A percentile compares a stretch with the other conserved stretches of the same genome.
Evolutionary conservation across 2,888 invertebrate species (phyloP).

Genomic region (Nymphalis polychloros): DNA sequence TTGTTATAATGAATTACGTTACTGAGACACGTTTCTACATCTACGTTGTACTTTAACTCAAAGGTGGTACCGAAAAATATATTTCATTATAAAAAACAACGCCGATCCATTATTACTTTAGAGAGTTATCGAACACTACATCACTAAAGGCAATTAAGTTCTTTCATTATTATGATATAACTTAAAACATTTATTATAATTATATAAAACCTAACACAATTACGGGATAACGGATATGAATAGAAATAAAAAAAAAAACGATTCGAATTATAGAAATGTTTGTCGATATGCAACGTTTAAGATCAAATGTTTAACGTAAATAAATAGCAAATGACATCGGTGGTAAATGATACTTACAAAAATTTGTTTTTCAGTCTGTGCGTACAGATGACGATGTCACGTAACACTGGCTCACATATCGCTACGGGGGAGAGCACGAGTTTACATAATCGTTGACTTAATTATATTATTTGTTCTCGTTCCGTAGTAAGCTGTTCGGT

Average conservation of each 20-base stretch:
- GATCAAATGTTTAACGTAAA: constrained; percentile 62
- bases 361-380: constrained; percentile 61
- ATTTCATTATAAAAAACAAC: constrained; percentile 67
- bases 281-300: constrained; percentile 81
- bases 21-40: constrained; percentile 72
- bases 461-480: constrained; percentile 62
- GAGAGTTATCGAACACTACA: constrained; percentile 68
- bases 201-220: constrained; percentile 69
- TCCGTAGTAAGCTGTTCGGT: constrained; percentile 6
- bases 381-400: constrained; percentile 56
- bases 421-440: constrained; percentile 28
- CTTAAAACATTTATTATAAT: constrained; percentile 58
- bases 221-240: constrained; percentile 72
- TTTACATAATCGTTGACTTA: constrained; percentile 56
- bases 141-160: constrained; percentile 69
- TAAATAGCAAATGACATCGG: constrained; percentile 74
- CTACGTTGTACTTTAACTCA: constrained; percentile 81
- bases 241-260: constrained; percentile 62
- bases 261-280: constrained; percentile 76
- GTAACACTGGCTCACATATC: constrained; percentile 43
- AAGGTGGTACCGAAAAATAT: constrained; percentile 80
- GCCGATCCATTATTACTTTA: constrained; percentile 69
- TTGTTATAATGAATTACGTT: constrained; percentile 67
- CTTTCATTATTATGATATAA: constrained; percentile 65
- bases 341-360: constrained; percentile 65